A percentile compares a stretch with the other conserved stretches of the same genome.
These are phyloP conservation scores for Plebejus argus DNA, from an alignment of 2,888 invertebrate species.

Conservation along the genomic window DNA sequence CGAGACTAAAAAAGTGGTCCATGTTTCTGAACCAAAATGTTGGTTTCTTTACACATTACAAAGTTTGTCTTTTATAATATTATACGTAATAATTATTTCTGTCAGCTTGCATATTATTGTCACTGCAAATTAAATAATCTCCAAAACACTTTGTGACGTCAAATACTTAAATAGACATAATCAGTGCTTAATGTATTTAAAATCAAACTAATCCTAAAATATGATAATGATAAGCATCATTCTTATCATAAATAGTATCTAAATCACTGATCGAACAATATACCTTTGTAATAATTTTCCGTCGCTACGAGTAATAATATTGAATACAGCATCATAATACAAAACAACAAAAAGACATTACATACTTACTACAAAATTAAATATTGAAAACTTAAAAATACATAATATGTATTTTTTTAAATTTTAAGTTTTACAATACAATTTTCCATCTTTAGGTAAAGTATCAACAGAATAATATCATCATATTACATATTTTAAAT, in stretches of 20 bases:
- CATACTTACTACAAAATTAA: too few relatives aligned
- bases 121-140: not conserved
- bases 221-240: conserved; percentile 5
- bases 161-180: not conserved
- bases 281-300: too few relatives aligned
- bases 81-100: not conserved
- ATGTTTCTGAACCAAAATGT: not conserved
- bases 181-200: conserved; percentile 11
- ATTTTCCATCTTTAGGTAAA: too few relatives aligned
- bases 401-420: too few relatives aligned
- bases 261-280: not conserved
- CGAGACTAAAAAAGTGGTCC: not conserved
- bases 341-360: not conserved
- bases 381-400: not conserved
- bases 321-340: too few relatives aligned
- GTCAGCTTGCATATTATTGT: not conserved
- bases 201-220: conserved; percentile 1
- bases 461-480: too few relatives aligned
- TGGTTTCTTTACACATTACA: not conserved
- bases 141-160: not conserved
- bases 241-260: not conserved
- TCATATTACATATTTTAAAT: too few relatives aligned
- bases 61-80: not conserved
- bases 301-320: too few relatives aligned
- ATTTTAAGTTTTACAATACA: too few relatives aligned